Base-by-base conservation (phyloP, 2,113 vertebrate species). In the Boulengeromyrus knoepffleri region DNA sequence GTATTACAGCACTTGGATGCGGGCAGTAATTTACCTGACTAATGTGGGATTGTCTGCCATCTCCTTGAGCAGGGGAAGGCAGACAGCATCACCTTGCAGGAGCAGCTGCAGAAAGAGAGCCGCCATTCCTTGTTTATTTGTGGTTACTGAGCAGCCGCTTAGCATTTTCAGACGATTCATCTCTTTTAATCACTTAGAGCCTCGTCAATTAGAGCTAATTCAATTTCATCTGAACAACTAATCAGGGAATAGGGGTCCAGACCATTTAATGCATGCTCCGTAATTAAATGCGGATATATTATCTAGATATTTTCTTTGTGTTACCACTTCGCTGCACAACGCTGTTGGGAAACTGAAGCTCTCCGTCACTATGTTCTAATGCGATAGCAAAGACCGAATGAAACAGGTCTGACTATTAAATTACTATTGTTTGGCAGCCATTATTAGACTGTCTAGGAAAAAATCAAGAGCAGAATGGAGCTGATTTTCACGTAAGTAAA, bases 181-280 rank as follows among this genome's bases (percentile, higher is more conserved):
- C 95, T 96, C 93, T 92, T 95, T 96, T 96, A 97, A 97, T 98
- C 96, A 96, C 95, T 91, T 93, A 94, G 96, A 96, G 96, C 96
- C 95, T 95, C 95, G 95, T 97, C 97, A 97, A 97, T 97, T 97
- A 96, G 94, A 96, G 93, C 93, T 96, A 94, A 96, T 97, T 97
- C 96, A 95, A 97, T 97, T 97, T 96, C 95, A 96, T 96, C 96
- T 96, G 95, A 97, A 96, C 96, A 97, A 96, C 95, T 95, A 96
- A 94, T 93, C 56, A 90, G 96, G 95, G 95, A 97, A 95, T 93
- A 92, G 89, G 90, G 90, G 91, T 92, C 89, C 77, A 31, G 84
- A 91, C 89, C 93, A 91, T 90, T 92, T 91, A 92, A 93, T 90
- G 83, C 92, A 92, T 91, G 85, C 92, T 87, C 85, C 89, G 93